Evolutionary conservation across 2,888 invertebrate genomes (phyloP), one percentile per base, ranked within the genome.

Genomic region (Aspidiotus destructor): DNA sequence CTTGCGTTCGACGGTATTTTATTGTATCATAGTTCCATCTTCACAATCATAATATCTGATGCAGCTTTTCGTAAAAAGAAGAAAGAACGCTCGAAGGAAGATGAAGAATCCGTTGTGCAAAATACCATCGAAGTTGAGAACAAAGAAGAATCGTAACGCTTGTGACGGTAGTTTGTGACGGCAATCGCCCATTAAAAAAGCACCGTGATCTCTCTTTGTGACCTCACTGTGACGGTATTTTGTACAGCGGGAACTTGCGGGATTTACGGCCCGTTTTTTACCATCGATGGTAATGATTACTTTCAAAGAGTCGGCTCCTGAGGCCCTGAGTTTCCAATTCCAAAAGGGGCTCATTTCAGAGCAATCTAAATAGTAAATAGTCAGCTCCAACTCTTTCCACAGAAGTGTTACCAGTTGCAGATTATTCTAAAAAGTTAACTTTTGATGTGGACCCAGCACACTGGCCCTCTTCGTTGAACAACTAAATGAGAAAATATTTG

Each of bases 11-110:
- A 28, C 28, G 5, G 28, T 28, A 28, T 3, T 3, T 28, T 28
- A 5, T 5, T 28, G 28, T 28, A 28, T 28, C 28, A 5, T 28
- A 28, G 28, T 28, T 28, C 2, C 28, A 28, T 28, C 1, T 28
- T 28, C 28, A 28, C 28, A 55, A 41, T 42, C 42, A 41, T 28
- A 28, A 41, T 41, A 41, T 58, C 65, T 16, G 57, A 55, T 28
- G 57, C 65, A 57, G 65, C 65, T 28, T 57, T 44, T 57, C 42
- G 58, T 40, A 65, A 55, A 58, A 55, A 65, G 48, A 65, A 58
- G 44, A 48, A 48, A n/a, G 48, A 48, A n/a, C 48, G 48, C 6
- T 17, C 55, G 48, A 65, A 65, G 28, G 57, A 15, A 44, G 65
- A 65, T 42, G 58, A 65, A 55, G 65, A n/a, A n/a, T n/a, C n/a